Conservation (phyloP, 2,113 vertebrate species). For the Hoplias malabaricus region DNA sequence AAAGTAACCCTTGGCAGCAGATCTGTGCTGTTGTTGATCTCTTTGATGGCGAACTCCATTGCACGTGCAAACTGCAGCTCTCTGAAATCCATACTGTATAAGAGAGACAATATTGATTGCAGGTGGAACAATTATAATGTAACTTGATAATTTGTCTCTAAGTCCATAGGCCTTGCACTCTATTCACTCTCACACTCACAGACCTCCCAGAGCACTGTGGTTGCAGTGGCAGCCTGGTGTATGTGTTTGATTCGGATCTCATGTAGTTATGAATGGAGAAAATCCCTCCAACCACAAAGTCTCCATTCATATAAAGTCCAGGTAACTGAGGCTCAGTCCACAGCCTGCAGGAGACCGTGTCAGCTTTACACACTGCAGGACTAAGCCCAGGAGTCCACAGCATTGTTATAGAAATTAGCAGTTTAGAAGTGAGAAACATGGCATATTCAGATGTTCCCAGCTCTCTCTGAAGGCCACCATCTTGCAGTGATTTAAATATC, state of each 20-base stretch:
- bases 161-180: too few relatives aligned
- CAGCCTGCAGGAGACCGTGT: not conserved
- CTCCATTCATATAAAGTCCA: not conserved
- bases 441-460: slow-evolving; percentile 53
- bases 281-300: not conserved
- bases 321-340: not conserved
- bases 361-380: not conserved
- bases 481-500: slow-evolving; percentile 42
- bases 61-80: too few relatives aligned
- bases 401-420: not conserved
- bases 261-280: not conserved
- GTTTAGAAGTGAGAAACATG: slow-evolving; percentile 60
- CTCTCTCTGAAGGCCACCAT: slow-evolving; percentile 60
- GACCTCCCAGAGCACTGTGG: slow-evolving; percentile 58
- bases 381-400: not conserved
- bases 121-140: too few relatives aligned
- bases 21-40: too few relatives aligned
- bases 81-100: too few relatives aligned
- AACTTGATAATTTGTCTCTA: too few relatives aligned
- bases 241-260: slow-evolving; percentile 51
- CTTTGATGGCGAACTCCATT: too few relatives aligned
- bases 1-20: too few relatives aligned
- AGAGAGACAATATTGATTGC: too few relatives aligned
- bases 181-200: too few relatives aligned
- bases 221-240: slow-evolving; percentile 48